A percentile compares a stretch with the other conserved stretches of the same genome.
These are phyloP conservation scores for Otus sunia DNA, from an alignment of 2,113 vertebrate species.

Conservation along the genomic window DNA sequence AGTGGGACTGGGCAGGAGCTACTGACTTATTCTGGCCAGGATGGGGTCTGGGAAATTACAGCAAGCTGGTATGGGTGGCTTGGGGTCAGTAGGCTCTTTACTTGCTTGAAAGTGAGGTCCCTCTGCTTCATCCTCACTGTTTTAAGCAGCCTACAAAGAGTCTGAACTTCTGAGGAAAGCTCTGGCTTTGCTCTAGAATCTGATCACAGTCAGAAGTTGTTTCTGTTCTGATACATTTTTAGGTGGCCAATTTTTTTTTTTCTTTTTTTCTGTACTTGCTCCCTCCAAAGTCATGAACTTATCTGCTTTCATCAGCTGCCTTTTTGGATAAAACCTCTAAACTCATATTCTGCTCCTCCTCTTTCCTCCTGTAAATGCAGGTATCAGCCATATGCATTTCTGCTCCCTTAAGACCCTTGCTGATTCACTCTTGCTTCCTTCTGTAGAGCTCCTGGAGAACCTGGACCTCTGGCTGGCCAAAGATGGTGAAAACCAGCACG, in stretches of 20 bases:
- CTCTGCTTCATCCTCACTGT: neutral
- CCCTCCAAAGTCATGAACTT: neutral
- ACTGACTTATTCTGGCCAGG: neutral
- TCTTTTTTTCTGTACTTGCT: neutral
- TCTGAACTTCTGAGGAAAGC: neutral
- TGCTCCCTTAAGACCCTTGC: neutral
- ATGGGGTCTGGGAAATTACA: neutral
- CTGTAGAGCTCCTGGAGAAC: neutral
- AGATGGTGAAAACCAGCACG: neutral
- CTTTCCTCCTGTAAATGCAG: neutral
- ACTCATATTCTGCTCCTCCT: neutral
- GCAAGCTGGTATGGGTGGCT: neutral
- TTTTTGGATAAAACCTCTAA: neutral
- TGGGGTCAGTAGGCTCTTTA: neutral
- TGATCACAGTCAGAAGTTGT: neutral
- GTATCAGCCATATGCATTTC: neutral
- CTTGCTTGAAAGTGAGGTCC: neutral
- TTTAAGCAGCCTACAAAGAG: neutral
- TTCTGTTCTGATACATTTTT: neutral
- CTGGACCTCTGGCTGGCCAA: neutral
- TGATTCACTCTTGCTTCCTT: neutral
- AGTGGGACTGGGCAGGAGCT: neutral
- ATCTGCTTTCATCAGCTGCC: neutral
- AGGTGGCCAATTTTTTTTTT: neutral
- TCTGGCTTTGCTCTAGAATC: neutral